These are phyloP conservation scores for Bettongia penicillata DNA, from an alignment of 2,113 vertebrate species.

Conservation along the genomic window DNA sequence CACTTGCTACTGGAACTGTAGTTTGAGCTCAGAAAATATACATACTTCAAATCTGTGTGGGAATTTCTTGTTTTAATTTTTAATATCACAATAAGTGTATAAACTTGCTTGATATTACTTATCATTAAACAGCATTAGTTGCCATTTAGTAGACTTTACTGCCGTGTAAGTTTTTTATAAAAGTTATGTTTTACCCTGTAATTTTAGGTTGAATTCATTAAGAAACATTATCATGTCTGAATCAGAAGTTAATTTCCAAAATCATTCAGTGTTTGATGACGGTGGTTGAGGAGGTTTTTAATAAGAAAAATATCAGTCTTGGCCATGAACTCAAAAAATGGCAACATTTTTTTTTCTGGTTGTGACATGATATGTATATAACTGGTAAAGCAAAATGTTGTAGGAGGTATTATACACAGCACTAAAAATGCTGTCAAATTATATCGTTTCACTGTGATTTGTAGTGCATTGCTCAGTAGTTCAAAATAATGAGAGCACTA, in stretches of 20 bases:
- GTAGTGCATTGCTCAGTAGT: not conserved
- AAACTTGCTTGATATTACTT: not conserved
- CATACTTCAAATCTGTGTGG: not conserved
- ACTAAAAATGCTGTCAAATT: not conserved
- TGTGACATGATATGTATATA: not conserved
- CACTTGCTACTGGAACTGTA: not conserved
- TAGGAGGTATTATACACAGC: not conserved
- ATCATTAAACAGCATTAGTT: not conserved
- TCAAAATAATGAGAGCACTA: not conserved
- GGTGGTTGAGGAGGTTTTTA: not conserved
- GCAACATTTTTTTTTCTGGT: not conserved
- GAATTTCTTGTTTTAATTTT: not conserved
- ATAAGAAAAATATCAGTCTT: not conserved
- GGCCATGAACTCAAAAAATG: not conserved
- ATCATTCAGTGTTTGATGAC: not conserved
- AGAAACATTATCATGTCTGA: not conserved
- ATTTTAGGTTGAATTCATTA: not conserved
- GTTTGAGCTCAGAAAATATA: not conserved
- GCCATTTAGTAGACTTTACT: not conserved
- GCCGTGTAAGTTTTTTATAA: not conserved
- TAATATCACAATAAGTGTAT: not conserved
- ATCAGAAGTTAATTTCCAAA: not conserved
- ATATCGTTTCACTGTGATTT: not conserved
- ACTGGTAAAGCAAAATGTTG: not conserved
- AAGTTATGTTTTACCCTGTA: not conserved